Percentiles rank a stretch among this genome's conserved stretches.
phyloP scores from a whole-genome alignment of 2,888 invertebrate species.

The Drosophila ezoana region DNA sequence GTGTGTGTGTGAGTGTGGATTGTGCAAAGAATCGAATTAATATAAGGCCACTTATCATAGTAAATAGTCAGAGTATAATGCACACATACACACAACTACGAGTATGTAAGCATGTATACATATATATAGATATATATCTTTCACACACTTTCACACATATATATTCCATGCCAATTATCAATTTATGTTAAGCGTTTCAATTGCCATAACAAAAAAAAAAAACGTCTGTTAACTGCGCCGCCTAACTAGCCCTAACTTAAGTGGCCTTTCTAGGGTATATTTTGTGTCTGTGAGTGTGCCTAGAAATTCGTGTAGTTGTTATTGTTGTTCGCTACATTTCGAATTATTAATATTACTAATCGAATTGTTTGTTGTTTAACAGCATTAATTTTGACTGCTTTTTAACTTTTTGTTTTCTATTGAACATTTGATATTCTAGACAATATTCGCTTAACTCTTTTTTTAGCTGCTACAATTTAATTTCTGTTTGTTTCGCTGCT shows the following conservation, averaged over 20 bases:
- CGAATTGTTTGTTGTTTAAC: conserved; percentile 12
- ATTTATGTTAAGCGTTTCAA: conserved; percentile 13
- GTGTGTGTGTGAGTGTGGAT: conserved; percentile 21
- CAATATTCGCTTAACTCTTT: conserved; percentile 18
- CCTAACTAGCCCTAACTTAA: conserved; percentile 47
- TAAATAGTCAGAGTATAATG: conserved; percentile 58
- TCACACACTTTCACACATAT: not conserved
- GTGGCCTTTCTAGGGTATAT: conserved; percentile 46
- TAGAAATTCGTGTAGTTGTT: conserved; percentile 14
- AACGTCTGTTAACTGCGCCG: conserved; percentile 12
- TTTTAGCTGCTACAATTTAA: conserved; percentile 15
- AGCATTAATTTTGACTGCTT: conserved; percentile 18
- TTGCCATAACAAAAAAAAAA: conserved; percentile 4
- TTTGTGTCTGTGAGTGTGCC: conserved; percentile 8
- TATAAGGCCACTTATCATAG: conserved; percentile 73
- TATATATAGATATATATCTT: conserved; percentile 6
- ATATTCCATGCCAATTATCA: conserved; percentile 9
- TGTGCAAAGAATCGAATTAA: conserved; percentile 59
- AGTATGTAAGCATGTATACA: conserved; percentile 33
- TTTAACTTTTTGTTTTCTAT: conserved; percentile 4
- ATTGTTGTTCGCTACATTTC: conserved; percentile 23
- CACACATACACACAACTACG: conserved; percentile 44
- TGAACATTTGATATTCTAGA: conserved; percentile 31
- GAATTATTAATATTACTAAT: conserved; percentile 43
- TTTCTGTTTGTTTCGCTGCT: conserved; percentile 7